phyloP scores from a whole-genome alignment of 2,113 vertebrate species.

The Siniperca chuatsi region DNA sequence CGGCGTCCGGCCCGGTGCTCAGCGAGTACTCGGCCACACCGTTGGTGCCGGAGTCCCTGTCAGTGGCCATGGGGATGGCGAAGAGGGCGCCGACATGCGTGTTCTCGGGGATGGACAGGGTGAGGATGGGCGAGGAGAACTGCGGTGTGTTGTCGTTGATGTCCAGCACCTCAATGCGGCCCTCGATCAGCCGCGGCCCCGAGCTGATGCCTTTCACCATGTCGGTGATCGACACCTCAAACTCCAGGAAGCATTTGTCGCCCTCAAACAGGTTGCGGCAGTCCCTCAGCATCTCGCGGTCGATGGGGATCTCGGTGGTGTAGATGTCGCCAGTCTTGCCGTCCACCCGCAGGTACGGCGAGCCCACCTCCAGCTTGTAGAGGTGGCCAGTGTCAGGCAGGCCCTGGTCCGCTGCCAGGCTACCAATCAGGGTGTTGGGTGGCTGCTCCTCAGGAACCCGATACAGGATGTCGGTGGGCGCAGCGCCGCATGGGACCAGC shows the following conservation, averaged over 20 bases:
- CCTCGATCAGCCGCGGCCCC: conserved; percentile 92
- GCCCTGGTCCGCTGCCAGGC: conserved; percentile 92
- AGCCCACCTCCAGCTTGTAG: conserved; percentile 96
- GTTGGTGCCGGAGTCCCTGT: conserved; percentile 90
- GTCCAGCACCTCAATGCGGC: conserved; percentile 94
- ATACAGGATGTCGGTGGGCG: conserved; percentile 83
- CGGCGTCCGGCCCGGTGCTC: conserved; percentile 86
- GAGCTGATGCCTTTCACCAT: conserved; percentile 88
- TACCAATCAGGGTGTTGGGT: conserved; percentile 94
- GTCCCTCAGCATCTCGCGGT: conserved; percentile 92
- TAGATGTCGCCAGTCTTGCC: conserved; percentile 97
- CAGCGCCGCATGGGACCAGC: conserved; percentile 53
- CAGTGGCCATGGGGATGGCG: conserved; percentile 91
- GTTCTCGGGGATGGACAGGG: conserved; percentile 95
- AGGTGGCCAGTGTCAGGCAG: conserved; percentile 93
- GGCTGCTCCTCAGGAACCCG: conserved; percentile 93
- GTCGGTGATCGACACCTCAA: conserved; percentile 97
- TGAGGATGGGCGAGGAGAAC: conserved; percentile 93
- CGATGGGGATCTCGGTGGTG: conserved; percentile 94
- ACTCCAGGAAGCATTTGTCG: conserved; percentile 93
- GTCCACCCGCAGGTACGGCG: conserved; percentile 94
- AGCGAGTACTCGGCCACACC: conserved; percentile 94
- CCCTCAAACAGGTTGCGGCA: conserved; percentile 91
- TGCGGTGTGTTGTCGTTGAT: conserved; percentile 99
- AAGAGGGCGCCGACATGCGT: conserved; percentile 92